These are phyloP conservation scores for Motacilla tschutschensis DNA, from an alignment of 2,113 vertebrate species.

Conservation along the genomic window DNA sequence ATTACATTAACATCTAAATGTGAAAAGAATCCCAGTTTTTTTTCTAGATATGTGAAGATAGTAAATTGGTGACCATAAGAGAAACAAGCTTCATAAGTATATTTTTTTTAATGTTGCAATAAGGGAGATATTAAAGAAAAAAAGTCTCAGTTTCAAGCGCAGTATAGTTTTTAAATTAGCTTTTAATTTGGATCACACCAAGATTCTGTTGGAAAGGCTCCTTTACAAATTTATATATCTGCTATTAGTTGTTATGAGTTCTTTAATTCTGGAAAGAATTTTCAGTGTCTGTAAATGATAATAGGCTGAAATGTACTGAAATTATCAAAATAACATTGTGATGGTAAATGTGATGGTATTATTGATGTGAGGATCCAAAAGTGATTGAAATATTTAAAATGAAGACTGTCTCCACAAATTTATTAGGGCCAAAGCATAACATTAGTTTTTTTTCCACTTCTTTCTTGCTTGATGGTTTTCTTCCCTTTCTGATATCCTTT, in stretches of 20 bases:
- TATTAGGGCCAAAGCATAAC: not conserved
- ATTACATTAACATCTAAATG: not conserved
- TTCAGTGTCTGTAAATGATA: not conserved
- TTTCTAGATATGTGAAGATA: not conserved
- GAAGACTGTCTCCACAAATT: not conserved
- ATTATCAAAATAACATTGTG: not conserved
- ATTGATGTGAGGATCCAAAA: not conserved
- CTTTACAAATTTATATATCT: not conserved
- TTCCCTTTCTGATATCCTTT: not conserved
- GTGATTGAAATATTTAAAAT: not conserved
- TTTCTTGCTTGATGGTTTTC: not conserved
- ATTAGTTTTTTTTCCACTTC: not conserved
- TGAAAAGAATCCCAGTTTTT: not conserved
- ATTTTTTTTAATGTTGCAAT: not conserved
- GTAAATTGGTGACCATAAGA: not conserved
- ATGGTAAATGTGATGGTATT: not conserved
- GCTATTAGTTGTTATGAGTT: not conserved
- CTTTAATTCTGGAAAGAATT: not conserved
- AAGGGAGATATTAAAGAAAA: not conserved
- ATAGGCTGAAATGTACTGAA: not conserved
- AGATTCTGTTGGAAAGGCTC: not conserved
- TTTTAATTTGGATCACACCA: not conserved
- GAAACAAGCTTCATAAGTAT: not conserved
- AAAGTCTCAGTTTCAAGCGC: not conserved
- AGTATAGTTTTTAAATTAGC: not conserved